These are phyloP conservation scores for Pleuronectes platessa DNA, from an alignment of 2,113 vertebrate genomes.

Conservation along the genomic window DNA sequence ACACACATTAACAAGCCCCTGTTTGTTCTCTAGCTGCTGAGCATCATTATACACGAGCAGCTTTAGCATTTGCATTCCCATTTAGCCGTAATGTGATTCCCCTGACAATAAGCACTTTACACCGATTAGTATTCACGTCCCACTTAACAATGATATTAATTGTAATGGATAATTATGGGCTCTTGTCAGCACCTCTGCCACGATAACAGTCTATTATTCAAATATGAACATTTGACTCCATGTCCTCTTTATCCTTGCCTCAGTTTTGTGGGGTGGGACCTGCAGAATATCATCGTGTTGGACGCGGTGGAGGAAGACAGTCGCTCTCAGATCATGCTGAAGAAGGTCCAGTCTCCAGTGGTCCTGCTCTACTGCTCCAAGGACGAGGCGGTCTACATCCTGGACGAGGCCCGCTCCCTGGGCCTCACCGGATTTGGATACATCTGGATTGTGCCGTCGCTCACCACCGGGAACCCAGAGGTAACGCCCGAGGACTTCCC, in stretches of 20 bases:
- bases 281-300: slow-evolving; percentile 92
- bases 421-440: slow-evolving; percentile 95
- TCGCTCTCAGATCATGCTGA: slow-evolving; percentile 93
- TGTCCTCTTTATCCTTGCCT: slow-evolving; percentile 41
- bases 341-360: slow-evolving; percentile 96
- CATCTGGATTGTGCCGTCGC: slow-evolving; percentile 97
- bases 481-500: slow-evolving; percentile 92
- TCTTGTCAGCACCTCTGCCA: slow-evolving; percentile 54
- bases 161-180: slow-evolving; percentile 55
- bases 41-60: slow-evolving; percentile 35
- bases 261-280: slow-evolving; percentile 97
- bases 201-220: slow-evolving; percentile 59
- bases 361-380: slow-evolving; percentile 97
- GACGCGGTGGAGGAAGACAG: slow-evolving; percentile 93
- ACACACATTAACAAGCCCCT: not conserved
- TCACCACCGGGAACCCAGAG: slow-evolving; percentile 92
- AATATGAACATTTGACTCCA: slow-evolving; percentile 52
- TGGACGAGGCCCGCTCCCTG: slow-evolving; percentile 95
- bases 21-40: slow-evolving; percentile 35
- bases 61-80: slow-evolving; percentile 48
- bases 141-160: slow-evolving; percentile 65
- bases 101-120: slow-evolving; percentile 48
- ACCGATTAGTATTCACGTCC: slow-evolving; percentile 54
- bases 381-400: slow-evolving; percentile 92
- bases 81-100: slow-evolving; percentile 57